Percentiles rank a stretch among this genome's conserved stretches.
phyloP scores from a whole-genome alignment of 53 echinoderm and acorn worm species.

The Hippasteria phrygiana region DNA sequence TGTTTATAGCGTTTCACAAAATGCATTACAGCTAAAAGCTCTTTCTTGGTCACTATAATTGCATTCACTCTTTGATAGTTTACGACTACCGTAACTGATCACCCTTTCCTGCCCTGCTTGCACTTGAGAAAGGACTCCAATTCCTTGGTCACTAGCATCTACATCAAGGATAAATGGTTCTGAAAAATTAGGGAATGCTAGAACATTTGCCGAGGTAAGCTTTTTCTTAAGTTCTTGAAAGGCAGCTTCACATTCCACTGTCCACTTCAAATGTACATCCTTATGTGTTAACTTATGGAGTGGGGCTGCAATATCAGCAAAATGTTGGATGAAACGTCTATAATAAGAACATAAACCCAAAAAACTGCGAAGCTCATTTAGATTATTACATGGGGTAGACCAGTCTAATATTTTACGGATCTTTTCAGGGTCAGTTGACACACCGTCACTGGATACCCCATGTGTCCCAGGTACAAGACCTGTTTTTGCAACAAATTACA shows the following conservation, averaged over 20 bases:
- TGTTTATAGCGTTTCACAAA: too few relatives aligned
- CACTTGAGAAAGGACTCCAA: too few relatives aligned
- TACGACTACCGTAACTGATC: too few relatives aligned
- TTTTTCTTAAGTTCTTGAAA: too few relatives aligned
- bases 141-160: too few relatives aligned
- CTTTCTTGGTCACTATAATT: too few relatives aligned
- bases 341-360: not conserved
- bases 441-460: slow-evolving; percentile 11
- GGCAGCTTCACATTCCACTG: slow-evolving; percentile 6
- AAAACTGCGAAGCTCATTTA: slow-evolving; percentile 19
- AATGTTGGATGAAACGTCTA: not conserved
- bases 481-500: slow-evolving; percentile 26
- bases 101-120: too few relatives aligned
- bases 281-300: slow-evolving; percentile 14
- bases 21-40: too few relatives aligned
- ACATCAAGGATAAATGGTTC: too few relatives aligned
- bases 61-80: too few relatives aligned
- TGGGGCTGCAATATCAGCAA: slow-evolving; percentile 16
- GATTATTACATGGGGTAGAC: slow-evolving; percentile 28
- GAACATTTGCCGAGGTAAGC: too few relatives aligned
- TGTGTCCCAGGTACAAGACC: slow-evolving; percentile 32
- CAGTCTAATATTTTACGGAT: slow-evolving; percentile 5
- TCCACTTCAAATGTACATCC: slow-evolving; percentile 1
- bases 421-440: slow-evolving; percentile 33
- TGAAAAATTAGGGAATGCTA: too few relatives aligned